phyloP scores from a whole-genome alignment of 2,797 vertebrate genomes.

The Trichosurus vulpecula region DNA sequence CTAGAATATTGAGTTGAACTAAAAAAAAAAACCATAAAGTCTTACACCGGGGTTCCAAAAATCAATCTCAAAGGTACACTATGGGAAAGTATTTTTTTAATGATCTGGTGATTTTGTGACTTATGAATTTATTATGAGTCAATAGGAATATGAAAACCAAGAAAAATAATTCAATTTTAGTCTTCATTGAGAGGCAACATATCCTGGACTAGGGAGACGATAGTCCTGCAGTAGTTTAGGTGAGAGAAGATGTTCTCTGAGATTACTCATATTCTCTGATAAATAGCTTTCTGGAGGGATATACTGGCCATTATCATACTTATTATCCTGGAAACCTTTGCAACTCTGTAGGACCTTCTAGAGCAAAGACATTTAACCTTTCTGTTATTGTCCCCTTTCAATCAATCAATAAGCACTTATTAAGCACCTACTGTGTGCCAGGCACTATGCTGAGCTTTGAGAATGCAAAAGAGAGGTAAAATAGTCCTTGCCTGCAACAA shows the following conservation, averaged over 20 bases:
- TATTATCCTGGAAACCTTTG: background rate
- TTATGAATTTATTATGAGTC: background rate
- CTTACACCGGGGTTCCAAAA: background rate
- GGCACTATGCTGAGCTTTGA: background rate
- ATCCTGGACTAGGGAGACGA: background rate
- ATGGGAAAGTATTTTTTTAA: background rate
- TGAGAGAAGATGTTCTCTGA: background rate
- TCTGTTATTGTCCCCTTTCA: background rate
- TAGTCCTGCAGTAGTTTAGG: background rate
- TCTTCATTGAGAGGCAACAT: background rate
- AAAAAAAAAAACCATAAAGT: background rate
- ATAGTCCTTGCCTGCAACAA: background rate
- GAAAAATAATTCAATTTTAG: background rate
- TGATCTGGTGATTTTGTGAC: background rate
- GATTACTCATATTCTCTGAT: background rate
- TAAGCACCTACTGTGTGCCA: background rate
- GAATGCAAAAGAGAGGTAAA: background rate
- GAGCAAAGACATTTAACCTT: background rate
- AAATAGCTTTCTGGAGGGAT: background rate
- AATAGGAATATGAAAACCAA: background rate
- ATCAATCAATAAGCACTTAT: background rate
- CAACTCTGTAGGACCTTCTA: background rate
- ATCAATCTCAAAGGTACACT: background rate
- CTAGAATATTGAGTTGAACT: background rate
- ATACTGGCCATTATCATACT: background rate